phyloP scores from a whole-genome alignment of 2,113 vertebrate genomes.

The Rhinoderma darwinii region DNA sequence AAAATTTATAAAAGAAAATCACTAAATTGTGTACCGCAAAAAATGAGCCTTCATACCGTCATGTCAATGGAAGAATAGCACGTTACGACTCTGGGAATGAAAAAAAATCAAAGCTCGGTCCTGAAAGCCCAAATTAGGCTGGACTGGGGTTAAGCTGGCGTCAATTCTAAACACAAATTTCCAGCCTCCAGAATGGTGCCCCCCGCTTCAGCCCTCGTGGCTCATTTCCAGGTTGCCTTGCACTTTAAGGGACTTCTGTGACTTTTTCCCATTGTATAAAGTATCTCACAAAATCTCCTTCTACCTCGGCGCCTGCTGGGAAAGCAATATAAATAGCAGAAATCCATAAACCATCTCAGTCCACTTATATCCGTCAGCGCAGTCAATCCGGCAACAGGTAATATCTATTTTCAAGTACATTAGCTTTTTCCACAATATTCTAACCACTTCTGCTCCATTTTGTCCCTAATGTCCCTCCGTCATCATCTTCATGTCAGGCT shows the following conservation, averaged over 20 bases:
- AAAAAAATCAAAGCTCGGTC: too few species aligned
- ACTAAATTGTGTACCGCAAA: too few species aligned
- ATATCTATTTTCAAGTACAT: constrained; percentile 41
- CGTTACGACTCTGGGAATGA: too few species aligned
- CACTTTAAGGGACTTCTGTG: background rate
- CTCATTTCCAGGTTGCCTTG: background rate
- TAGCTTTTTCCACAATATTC: constrained; percentile 1
- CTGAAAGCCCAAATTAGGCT: too few species aligned
- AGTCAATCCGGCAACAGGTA: constrained; percentile 15
- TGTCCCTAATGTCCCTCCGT: background rate
- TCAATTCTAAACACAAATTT: background rate
- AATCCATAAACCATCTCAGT: constrained; percentile 35
- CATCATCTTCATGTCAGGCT: constrained; percentile 29
- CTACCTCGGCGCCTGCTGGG: constrained; percentile 7
- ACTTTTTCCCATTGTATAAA: constrained; percentile 1
- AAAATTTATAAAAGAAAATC: too few species aligned
- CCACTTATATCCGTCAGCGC: constrained; percentile 32
- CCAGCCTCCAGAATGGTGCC: background rate
- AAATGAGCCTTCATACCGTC: too few species aligned
- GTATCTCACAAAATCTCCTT: constrained; percentile 13
- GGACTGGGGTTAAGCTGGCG: background rate
- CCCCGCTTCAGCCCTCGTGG: background rate
- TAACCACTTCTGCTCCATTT: constrained; percentile 20
- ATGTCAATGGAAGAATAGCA: too few species aligned
- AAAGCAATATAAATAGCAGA: constrained; percentile 45